Percentiles rank a stretch among this genome's conserved stretches.
Evolutionary conservation across 1,140 invertebrate genomes (phyloP).

Genomic region (Mya arenaria): DNA sequence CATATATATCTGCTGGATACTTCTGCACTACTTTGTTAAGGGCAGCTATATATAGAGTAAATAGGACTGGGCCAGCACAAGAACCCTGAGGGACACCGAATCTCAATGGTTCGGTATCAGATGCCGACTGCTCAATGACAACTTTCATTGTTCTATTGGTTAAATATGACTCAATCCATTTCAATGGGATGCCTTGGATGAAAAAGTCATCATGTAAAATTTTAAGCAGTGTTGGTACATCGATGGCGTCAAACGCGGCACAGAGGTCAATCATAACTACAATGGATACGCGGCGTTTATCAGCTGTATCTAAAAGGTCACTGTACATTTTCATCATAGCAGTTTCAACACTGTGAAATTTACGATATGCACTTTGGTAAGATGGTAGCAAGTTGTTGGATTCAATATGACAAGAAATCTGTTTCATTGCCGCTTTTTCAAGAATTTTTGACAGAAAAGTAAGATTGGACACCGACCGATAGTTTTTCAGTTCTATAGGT

Average conservation of each 20-base stretch:
- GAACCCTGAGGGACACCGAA: slow-evolving; percentile 2
- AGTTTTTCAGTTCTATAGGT: slow-evolving; percentile 18
- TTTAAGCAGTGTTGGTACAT: neutral
- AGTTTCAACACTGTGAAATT: too few species aligned
- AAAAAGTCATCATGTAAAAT: neutral
- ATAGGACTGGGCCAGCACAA: neutral
- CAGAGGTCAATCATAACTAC: too few species aligned
- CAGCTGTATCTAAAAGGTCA: neutral
- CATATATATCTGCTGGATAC: slow-evolving; percentile 1
- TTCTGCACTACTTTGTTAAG: slow-evolving; percentile 3
- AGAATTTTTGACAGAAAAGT: slow-evolving; percentile 8
- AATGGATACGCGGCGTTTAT: neutral
- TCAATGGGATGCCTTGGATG: neutral
- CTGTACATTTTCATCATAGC: too few species aligned
- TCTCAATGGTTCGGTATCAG: too few species aligned
- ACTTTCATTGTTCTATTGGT: too few species aligned
- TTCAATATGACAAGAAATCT: slow-evolving; percentile 17
- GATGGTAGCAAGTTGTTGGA: too few species aligned
- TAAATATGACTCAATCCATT: too few species aligned
- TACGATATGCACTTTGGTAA: too few species aligned
- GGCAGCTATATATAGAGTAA: neutral
- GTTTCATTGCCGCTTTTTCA: slow-evolving; percentile 8
- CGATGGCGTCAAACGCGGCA: neutral
- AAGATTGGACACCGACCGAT: slow-evolving; percentile 9
- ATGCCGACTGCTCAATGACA: too few species aligned